phyloP scores from a whole-genome alignment of 2,113 vertebrate species.

The Cryptotis parvus region DNA sequence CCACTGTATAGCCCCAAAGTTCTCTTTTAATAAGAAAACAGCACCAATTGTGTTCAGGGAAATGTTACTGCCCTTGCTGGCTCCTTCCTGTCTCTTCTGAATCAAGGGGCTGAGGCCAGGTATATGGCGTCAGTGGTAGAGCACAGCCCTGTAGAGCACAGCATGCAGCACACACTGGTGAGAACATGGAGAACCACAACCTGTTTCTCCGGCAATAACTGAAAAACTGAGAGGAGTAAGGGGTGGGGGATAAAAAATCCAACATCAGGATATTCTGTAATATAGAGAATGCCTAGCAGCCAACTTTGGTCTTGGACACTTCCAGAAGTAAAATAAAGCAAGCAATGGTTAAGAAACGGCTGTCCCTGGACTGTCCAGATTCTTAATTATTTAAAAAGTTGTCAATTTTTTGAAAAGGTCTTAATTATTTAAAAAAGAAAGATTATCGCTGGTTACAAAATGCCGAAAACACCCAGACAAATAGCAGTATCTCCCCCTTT shows the following conservation, averaged over 20 bases:
- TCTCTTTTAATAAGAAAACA: not conserved
- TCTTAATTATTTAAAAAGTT: constrained; percentile 18
- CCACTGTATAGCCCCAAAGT: not conserved
- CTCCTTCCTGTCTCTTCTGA: not conserved
- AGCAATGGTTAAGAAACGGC: not conserved
- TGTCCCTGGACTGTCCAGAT: too few species aligned
- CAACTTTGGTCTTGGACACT: not conserved
- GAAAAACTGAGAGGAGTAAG: too few species aligned
- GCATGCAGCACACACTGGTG: too few species aligned
- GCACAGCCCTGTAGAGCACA: too few species aligned
- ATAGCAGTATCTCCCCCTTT: not conserved
- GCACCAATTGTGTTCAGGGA: not conserved
- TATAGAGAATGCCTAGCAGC: not conserved
- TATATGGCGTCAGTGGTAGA: too few species aligned
- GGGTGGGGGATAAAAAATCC: too few species aligned
- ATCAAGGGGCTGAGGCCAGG: not conserved
- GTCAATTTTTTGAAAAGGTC: too few species aligned
- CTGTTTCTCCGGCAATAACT: too few species aligned
- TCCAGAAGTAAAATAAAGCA: not conserved
- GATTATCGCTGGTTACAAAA: not conserved
- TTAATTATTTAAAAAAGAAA: constrained; percentile 30
- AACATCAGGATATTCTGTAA: not conserved
- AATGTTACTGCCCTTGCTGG: not conserved
- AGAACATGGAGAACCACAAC: too few species aligned
- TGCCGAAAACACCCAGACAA: not conserved